Evolutionary conservation across 2,113 vertebrate genomes (phyloP), one percentile per base, ranked within the genome.

Genomic region (Trogon melanurus): DNA sequence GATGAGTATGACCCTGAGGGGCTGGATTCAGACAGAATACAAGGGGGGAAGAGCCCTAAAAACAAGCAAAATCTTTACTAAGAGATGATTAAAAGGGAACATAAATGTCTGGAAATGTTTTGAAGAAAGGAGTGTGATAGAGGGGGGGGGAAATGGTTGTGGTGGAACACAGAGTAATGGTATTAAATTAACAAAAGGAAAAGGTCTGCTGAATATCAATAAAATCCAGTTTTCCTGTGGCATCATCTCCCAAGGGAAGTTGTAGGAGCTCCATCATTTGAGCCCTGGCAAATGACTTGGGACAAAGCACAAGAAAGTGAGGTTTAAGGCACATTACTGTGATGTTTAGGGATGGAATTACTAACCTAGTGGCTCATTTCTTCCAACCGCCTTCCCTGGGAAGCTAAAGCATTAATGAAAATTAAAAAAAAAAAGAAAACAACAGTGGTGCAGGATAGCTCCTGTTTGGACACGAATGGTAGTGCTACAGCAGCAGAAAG

Each of bases 41-140:
- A 80, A 81, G 61, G 78, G 11, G 54, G 70, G 27, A 92, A 93
- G 88, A 96, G 79, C 54, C 74, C 74, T 95, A 89, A 95, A 96
- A 94, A 78, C 89, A 96, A 96, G 83, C 76, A 95, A 95, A 95
- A 85, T 74, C 79, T 95, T 94, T 89, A 82, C 83, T 83, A 92
- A 96, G 87, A 79, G 66, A 85, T 95, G 56, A 96, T 95, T 96
- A 85, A 96, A 96, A 91, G 36, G 36, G 74, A 89, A 58, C 76
- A 78, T 85, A 96, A 95, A 93, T 91, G 86, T 95, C 90, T 96
- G 67, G 88, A 89, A 81, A 22, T 91, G 70, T 93, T 95, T 89
- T 94, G 84, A 94, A 87, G 76, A 81, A 81, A 32, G 51, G 78
- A 89, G n/a, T 1, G 1, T 7, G 10, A 41, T 72, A 48, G 41